Percentiles rank a stretch among this genome's conserved stretches.
These are phyloP conservation scores for Grapholita molesta DNA, from an alignment of 1,140 invertebrate species.

Conservation along the genomic window DNA sequence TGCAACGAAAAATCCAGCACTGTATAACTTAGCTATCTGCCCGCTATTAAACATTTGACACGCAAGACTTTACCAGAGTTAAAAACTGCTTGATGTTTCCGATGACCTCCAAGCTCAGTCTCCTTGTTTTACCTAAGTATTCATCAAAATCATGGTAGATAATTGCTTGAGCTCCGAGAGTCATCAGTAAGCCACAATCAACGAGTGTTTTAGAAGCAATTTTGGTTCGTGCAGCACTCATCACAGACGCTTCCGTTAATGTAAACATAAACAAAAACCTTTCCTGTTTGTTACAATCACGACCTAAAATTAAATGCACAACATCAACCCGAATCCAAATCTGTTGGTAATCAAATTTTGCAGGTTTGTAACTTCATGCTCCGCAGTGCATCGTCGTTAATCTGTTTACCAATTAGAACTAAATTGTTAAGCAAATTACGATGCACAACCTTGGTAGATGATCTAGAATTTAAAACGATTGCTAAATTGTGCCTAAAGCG, in stretches of 20 bases:
- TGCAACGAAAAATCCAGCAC: neutral
- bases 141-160: slow-evolving; percentile 31
- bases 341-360: neutral
- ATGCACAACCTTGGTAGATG: neutral
- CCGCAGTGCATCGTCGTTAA: no score
- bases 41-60: neutral
- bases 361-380: neutral
- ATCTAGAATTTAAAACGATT: neutral
- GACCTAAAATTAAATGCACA: slow-evolving; percentile 33
- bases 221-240: slow-evolving; percentile 30
- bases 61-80: neutral
- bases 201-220: slow-evolving; percentile 49
- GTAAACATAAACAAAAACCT: slow-evolving; percentile 31
- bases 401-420: neutral
- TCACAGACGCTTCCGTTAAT: slow-evolving; percentile 37
- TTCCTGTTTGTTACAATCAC: slow-evolving; percentile 33
- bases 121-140: slow-evolving; percentile 29
- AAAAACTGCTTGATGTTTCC: slow-evolving; percentile 24
- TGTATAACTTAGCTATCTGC: neutral
- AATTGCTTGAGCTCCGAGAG: slow-evolving; percentile 51
- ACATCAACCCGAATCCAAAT: neutral
- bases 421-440: neutral
- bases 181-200: slow-evolving; percentile 48
- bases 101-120: slow-evolving; percentile 26
- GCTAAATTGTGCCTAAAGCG: slow-evolving; percentile 5